A percentile compares a stretch with the other conserved stretches of the same genome.
Conservation (phyloP, 2,113 vertebrate genomes). For the Pituophis catenifer region DNA sequence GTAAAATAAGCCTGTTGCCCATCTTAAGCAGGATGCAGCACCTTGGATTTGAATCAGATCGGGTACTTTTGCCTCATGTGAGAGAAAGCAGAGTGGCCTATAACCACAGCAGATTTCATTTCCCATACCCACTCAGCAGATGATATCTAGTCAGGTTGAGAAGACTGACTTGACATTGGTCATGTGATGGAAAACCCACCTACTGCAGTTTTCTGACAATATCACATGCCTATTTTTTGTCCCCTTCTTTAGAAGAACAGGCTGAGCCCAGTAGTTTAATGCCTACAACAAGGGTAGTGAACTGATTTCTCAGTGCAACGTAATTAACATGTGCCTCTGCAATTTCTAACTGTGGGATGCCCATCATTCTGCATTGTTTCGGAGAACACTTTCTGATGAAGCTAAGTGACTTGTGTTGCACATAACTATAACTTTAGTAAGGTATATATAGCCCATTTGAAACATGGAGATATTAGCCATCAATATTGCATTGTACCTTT, state of each 20-base stretch:
- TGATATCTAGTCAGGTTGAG: neutral
- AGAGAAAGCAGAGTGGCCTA: neutral
- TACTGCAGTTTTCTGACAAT: neutral
- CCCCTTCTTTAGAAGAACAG: neutral
- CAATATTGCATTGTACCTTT: neutral
- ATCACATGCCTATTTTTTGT: neutral
- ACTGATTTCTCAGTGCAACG: neutral
- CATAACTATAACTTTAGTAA: neutral
- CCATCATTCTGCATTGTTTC: neutral
- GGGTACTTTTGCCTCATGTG: neutral
- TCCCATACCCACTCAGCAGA: neutral
- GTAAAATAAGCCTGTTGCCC: neutral
- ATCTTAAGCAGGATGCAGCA: neutral
- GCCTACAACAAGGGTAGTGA: neutral
- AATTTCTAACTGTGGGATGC: neutral
- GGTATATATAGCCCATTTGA: neutral
- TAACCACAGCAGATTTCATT: neutral
- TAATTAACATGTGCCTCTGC: neutral
- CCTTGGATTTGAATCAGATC: neutral
- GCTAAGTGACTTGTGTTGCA: neutral
- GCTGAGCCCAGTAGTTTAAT: neutral
- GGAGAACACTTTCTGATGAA: neutral
- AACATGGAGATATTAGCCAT: neutral
- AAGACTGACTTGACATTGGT: neutral
- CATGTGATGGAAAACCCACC: too few species aligned